phyloP scores from a whole-genome alignment of 2,113 vertebrate species.

The Phylloscopus whistleri region DNA sequence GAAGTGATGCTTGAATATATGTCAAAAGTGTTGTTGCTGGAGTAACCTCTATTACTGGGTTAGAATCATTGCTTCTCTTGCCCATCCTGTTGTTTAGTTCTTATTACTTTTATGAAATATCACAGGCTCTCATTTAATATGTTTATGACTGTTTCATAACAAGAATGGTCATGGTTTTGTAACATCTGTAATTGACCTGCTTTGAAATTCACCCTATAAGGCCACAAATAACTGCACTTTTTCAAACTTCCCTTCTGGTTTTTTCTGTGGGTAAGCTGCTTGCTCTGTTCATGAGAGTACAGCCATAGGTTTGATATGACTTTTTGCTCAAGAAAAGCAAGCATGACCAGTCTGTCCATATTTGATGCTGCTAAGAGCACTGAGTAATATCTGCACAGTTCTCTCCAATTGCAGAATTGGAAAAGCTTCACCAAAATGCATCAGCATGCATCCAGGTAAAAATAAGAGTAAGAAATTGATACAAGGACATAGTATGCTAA shows the following conservation, averaged over 20 bases:
- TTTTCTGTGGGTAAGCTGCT: neutral
- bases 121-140: neutral
- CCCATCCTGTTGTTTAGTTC: neutral
- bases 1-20: neutral
- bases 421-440: neutral
- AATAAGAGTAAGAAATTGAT: neutral
- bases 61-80: neutral
- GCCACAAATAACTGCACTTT: neutral
- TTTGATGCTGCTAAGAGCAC: neutral
- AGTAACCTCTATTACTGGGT: neutral
- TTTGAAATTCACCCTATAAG: neutral
- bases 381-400: neutral
- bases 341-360: neutral
- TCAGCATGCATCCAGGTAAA: neutral
- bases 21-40: neutral
- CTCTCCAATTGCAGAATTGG: neutral
- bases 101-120: neutral
- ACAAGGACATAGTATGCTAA: neutral
- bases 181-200: neutral
- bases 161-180: neutral
- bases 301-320: fast-evolving
- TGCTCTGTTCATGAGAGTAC: neutral
- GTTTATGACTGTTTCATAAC: neutral
- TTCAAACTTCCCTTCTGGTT: neutral
- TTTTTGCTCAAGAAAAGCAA: neutral